These are phyloP conservation scores for Lophius piscatorius DNA, from an alignment of 2,113 vertebrate genomes.

Conservation along the genomic window DNA sequence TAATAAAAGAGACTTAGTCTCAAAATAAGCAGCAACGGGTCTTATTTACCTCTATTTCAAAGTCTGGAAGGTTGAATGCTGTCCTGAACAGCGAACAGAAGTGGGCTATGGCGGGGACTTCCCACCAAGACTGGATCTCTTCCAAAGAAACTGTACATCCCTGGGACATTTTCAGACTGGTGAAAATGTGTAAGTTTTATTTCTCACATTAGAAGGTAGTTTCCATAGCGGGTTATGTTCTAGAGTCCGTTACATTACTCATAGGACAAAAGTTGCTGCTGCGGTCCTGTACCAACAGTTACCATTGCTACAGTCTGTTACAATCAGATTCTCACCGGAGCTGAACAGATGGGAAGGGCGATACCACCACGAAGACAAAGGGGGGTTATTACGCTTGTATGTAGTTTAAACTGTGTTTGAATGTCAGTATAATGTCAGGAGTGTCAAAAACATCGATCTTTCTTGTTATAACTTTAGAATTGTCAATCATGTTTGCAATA, in stretches of 20 bases:
- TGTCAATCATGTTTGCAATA: fast-evolving
- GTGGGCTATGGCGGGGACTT: conserved; percentile 97
- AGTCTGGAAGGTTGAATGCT: conserved; percentile 93
- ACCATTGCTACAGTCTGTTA: conserved; percentile 80
- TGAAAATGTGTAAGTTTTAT: conserved; percentile 24
- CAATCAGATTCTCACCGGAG: conserved; percentile 72
- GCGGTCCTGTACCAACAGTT: conserved; percentile 42
- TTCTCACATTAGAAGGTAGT: conserved; percentile 77
- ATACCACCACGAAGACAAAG: conserved; percentile 63
- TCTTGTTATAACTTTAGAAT: fast-evolving
- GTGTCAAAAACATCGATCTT: fast-evolving
- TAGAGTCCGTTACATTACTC: conserved; percentile 53
- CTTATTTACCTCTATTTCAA: conserved; percentile 93
- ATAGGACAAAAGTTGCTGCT: conserved; percentile 64
- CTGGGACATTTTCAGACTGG: conserved; percentile 78
- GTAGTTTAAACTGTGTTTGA: background rate
- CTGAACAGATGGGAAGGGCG: conserved; percentile 79
- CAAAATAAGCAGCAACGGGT: fast-evolving
- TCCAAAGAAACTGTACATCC: conserved; percentile 86
- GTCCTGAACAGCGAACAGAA: conserved; percentile 97
- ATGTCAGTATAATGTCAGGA: fast-evolving
- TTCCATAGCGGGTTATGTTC: conserved; percentile 17
- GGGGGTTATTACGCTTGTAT: background rate
- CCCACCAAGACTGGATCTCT: conserved; percentile 95
- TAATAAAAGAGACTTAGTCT: background rate